Evolutionary conservation across 2,113 vertebrate species (phyloP), one percentile per base, ranked within the genome.

Genomic region (Phalacrocorax brasilianus): DNA sequence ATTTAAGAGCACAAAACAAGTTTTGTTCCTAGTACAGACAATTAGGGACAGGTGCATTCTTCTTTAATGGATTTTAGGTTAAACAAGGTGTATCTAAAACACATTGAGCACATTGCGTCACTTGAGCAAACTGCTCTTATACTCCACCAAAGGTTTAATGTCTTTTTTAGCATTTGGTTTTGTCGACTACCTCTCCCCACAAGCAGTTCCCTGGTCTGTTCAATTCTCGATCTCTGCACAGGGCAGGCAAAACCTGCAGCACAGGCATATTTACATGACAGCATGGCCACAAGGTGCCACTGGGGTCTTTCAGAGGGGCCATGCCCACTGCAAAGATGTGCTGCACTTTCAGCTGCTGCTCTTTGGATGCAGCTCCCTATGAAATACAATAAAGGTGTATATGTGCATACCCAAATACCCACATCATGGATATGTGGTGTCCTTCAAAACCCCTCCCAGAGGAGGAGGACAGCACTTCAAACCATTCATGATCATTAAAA

Each of bases 221-320:
- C 53, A 38, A 11, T 22, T 84, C 30, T 75, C 26, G 16, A 20
- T 17, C 14, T 33, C 72, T 58, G 50, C 12, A 16, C 61, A 73
- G 50, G 75, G 59, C 35, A 82, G 56, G 55, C n/a, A 73, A n/a
- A 88, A 45, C 35, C 5, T 2, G 11, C 3, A 13, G 35, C 22
- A 26, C 66, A 27, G 23, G 16, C 6, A 11, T 53, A 11, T 53
- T 74, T 19, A 14, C 12, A 0, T 2, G 28, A 30, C 4, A 79
- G 6, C 0, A 0, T 28, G 45, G n/a, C 21, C 53, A n/a, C 6
- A 14, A 61, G n/a, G 75, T 80, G 14, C 18, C 30, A 14, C 2
- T 9, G 28, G n/a, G 23, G 4, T 52, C 56, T 68, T 77, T 56
- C 62, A 33, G 23, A 56, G 20, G 18, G 35, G 17, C 27, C 3